Percentiles rank a stretch among this genome's conserved stretches.
Evolutionary conservation across 2,888 invertebrate genomes (phyloP).

Genomic region (Dioctria linearis): DNA sequence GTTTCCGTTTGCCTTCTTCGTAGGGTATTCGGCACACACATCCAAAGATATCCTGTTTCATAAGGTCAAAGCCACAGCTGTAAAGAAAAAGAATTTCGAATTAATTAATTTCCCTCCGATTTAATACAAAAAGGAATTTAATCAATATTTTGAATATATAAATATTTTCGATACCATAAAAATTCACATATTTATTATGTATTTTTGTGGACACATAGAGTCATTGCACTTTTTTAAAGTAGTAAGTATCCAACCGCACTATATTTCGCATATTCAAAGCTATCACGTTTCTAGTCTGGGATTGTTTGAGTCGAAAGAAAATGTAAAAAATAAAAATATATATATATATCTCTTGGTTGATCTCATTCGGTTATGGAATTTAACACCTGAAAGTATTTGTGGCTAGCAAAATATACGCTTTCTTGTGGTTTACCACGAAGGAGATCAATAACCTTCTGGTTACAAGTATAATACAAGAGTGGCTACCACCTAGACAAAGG

Average conservation of each 20-base stretch:
- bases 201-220: not conserved
- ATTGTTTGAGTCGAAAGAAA: not conserved
- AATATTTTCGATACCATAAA: not conserved
- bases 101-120: not conserved
- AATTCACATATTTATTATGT: not conserved
- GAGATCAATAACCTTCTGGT: constrained; percentile 46
- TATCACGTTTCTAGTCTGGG: constrained; percentile 4
- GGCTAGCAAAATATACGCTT: constrained; percentile 34
- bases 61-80: not conserved
- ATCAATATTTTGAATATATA: not conserved
- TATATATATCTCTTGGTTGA: constrained; percentile 9
- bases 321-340: not conserved
- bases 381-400: constrained; percentile 55
- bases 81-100: not conserved
- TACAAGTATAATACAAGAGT: constrained; percentile 6
- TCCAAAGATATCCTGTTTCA: constrained; percentile 19
- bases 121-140: not conserved
- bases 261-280: constrained; percentile 7
- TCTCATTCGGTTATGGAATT: constrained; percentile 53
- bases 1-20: constrained; percentile 4
- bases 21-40: not conserved
- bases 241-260: not conserved
- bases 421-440: constrained; percentile 51
- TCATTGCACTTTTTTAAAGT: constrained; percentile 39
- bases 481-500: constrained; percentile 45